phyloP scores from a whole-genome alignment of 2,888 invertebrate genomes.

The Dexiosoma caninum region DNA sequence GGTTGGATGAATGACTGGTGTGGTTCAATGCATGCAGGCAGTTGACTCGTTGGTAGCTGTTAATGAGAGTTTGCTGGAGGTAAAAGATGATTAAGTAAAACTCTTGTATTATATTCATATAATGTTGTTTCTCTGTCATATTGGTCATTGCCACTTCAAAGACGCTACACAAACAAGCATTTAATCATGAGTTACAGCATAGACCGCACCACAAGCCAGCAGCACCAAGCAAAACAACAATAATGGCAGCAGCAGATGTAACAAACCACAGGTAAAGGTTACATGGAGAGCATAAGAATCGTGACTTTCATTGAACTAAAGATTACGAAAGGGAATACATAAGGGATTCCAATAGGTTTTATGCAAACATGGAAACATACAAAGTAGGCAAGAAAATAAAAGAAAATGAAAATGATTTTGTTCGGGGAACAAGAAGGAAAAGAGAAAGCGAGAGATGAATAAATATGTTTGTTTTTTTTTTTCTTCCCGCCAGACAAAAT shows the following conservation, averaged over 20 bases:
- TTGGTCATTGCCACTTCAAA: neutral
- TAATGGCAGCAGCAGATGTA: constrained; percentile 26
- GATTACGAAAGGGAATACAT: neutral
- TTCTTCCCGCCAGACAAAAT: too few species aligned
- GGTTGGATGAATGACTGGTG: neutral
- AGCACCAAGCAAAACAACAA: neutral
- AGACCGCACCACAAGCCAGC: neutral
- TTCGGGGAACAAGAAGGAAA: too few species aligned
- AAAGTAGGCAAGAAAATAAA: neutral
- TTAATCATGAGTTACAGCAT: constrained; percentile 22
- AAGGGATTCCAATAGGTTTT: neutral
- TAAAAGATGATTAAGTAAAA: neutral
- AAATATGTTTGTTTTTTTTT: too few species aligned
- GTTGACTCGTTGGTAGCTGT: neutral
- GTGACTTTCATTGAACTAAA: constrained; percentile 24
- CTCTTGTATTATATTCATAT: neutral
- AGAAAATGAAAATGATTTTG: neutral
- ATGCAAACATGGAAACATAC: neutral
- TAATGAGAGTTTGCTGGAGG: neutral
- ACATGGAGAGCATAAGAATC: constrained; percentile 19
- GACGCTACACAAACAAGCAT: neutral
- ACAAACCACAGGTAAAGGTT: constrained; percentile 18
- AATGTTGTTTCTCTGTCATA: neutral
- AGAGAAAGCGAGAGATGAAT: too few species aligned
- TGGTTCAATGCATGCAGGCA: neutral